Conservation (phyloP, 2,113 vertebrate genomes). For the Aix galericulata region DNA sequence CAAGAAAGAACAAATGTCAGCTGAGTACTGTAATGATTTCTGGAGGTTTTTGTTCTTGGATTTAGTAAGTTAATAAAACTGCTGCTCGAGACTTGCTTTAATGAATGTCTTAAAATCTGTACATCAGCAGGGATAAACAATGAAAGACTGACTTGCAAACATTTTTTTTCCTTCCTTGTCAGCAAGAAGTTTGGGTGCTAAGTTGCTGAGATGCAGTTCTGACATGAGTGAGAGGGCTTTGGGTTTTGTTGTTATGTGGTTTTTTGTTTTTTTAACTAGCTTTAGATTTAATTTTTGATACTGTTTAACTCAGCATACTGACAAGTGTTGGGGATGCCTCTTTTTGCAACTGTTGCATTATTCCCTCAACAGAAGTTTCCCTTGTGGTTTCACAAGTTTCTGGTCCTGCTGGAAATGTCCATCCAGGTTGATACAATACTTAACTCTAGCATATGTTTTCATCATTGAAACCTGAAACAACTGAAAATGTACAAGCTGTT, state of each 20-base stretch:
- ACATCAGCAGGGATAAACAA: constrained; percentile 8
- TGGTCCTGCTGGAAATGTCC: background rate
- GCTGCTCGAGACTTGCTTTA: background rate
- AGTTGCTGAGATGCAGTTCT: constrained; percentile 20
- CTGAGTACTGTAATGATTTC: constrained; percentile 26
- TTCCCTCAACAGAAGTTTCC: background rate
- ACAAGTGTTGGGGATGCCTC: background rate
- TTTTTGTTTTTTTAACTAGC: background rate
- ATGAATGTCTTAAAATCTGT: constrained; percentile 13
- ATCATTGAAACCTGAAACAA: background rate
- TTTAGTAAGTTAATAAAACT: constrained; percentile 38
- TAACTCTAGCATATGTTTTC: background rate
- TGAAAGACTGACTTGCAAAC: constrained; percentile 23
- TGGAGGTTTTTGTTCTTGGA: constrained; percentile 15
- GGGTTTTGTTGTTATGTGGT: background rate
- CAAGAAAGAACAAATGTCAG: background rate
- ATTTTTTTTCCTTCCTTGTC: background rate
- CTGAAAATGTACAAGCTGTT: background rate
- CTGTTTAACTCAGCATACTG: background rate
- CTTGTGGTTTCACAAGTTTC: background rate
- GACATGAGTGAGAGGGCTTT: background rate
- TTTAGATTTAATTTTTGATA: background rate
- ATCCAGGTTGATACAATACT: background rate
- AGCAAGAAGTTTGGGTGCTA: constrained; percentile 27
- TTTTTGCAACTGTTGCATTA: background rate